These are phyloP conservation scores for Silurus glanis DNA, from an alignment of 2,113 vertebrate genomes.

Conservation along the genomic window DNA sequence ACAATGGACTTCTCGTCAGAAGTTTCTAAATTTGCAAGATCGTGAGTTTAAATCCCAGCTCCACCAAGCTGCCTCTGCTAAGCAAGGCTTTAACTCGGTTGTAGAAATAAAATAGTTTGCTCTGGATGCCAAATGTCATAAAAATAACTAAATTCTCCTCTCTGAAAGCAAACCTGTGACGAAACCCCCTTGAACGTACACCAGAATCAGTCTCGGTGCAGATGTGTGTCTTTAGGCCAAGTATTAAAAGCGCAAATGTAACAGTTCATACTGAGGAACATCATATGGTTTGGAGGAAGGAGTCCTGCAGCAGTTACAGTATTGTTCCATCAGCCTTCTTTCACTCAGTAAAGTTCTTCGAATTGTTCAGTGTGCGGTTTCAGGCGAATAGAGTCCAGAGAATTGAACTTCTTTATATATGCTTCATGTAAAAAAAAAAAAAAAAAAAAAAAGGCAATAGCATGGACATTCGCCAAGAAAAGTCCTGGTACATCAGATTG, in stretches of 20 bases:
- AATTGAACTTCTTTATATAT: neutral
- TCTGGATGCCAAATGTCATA: no score
- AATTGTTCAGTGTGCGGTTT: neutral
- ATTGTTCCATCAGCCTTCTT: neutral
- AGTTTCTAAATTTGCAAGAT: no score
- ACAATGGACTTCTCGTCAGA: no score
- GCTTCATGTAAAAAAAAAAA: neutral
- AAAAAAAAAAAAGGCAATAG: neutral
- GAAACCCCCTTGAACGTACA: neutral
- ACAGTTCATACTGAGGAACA: neutral
- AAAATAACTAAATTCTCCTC: neutral
- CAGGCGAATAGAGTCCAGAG: neutral
- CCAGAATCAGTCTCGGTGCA: neutral
- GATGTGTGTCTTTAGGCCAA: neutral
- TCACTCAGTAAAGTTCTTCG: neutral
- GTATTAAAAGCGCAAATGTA: neutral
- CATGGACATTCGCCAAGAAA: neutral
- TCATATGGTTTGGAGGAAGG: neutral
- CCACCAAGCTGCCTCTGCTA: no score
- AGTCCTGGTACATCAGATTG: neutral
- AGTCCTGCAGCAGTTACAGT: neutral
- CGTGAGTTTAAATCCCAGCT: no score
- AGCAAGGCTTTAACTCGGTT: no score
- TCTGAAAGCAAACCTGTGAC: neutral
- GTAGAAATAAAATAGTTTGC: no score